These are phyloP conservation scores for Drosophila cognata DNA, from an alignment of 2,888 invertebrate species.

Conservation along the genomic window DNA sequence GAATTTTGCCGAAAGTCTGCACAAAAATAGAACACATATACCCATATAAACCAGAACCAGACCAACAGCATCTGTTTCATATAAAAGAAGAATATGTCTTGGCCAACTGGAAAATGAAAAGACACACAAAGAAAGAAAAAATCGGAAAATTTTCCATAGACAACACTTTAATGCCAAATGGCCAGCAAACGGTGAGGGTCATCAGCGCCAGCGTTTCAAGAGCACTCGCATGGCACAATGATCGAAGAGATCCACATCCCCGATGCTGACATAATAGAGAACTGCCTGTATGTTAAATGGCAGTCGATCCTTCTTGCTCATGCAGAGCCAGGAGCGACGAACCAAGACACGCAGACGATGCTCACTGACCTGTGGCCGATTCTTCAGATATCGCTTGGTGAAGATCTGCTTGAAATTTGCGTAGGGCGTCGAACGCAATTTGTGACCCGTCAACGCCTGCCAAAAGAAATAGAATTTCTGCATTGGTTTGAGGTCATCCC, in stretches of 20 bases:
- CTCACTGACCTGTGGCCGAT: background rate
- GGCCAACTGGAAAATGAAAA: conserved; percentile 43
- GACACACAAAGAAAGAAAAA: conserved; percentile 25
- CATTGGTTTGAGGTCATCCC: conserved; percentile 46
- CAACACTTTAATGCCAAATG: conserved; percentile 43
- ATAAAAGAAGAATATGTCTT: conserved; percentile 50
- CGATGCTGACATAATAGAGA: conserved; percentile 60
- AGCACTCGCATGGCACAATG: conserved; percentile 60
- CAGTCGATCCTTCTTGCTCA: conserved; percentile 50
- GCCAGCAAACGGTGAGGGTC: background rate
- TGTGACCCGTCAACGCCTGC: conserved; percentile 57
- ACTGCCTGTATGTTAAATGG: conserved; percentile 70
- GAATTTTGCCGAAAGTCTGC: conserved; percentile 46
- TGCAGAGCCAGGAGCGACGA: conserved; percentile 40
- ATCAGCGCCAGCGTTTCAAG: conserved; percentile 44
- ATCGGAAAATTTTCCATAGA: conserved; percentile 33
- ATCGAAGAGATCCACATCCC: conserved; percentile 63
- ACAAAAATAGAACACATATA: conserved; percentile 60
- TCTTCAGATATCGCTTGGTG: background rate
- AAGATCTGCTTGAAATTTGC: conserved; percentile 65
- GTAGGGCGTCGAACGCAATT: conserved; percentile 53
- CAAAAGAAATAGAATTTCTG: conserved; percentile 69
- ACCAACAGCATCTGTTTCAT: conserved; percentile 72
- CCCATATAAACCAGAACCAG: background rate
- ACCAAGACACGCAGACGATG: background rate